Evolutionary conservation across 2,797 vertebrate genomes (phyloP), one percentile per base, ranked within the genome.

Genomic region (Geotrypetes seraphini): DNA sequence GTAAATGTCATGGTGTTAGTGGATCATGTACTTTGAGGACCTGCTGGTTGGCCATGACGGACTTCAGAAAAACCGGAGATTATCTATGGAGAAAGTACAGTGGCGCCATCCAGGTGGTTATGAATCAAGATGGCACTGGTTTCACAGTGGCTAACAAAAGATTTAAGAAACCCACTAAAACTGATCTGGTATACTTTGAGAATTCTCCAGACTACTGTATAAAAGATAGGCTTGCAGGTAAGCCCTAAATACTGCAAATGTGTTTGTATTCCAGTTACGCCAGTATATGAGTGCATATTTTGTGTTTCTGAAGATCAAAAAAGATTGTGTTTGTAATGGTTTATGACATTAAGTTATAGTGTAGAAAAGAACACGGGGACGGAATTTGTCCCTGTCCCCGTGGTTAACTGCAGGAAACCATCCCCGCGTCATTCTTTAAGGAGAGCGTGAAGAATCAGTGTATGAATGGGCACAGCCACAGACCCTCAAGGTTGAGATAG

Each of bases 141-240:
- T 97, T 96, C 71, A 88, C 87, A 2, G 75, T 85, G 8, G 79
- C 86, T 10, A 88, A 90, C 63, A 66, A 80, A 43, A 88, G 71
- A 65, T 88, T 87, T 70, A 94, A 90, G 55, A 88, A 81, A 31
- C 88, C 90, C 28, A 86, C 85, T 32, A 92, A 92, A 73, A 92
- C 90, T 33, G 90, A 97, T 65, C 79, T 97, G 20, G 91, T 97
- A 31, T 97, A 96, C 73, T 87, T 93, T 28, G 94, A 97, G 73
- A 89, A 89, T 60, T 96, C 92, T 16, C 94, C 94, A 19, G 94
- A 97, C 71, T 97, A 95, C 80, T 97, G 94, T 71, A 75, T 96
- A 64, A 77, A 78, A 43, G 91, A 97, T 80, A 77, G 79, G 16
- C 86, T 92, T 50, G 82, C 89, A 69, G 92, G 94, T 96, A 79